phyloP scores from a whole-genome alignment of 2,797 vertebrate species.

The Chelon labrosus region DNA sequence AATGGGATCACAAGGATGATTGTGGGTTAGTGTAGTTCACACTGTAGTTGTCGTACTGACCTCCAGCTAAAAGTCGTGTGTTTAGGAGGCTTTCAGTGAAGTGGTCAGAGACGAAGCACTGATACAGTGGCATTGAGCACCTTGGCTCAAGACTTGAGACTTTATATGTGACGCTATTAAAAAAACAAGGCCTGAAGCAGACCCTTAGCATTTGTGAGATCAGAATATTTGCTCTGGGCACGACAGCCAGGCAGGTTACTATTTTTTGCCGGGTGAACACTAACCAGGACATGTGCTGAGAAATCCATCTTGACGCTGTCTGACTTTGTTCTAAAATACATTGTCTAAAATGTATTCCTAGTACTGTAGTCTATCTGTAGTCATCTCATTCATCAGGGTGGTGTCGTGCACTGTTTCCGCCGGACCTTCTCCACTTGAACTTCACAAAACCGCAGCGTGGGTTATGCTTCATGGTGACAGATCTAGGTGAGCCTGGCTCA shows the following conservation, averaged over 20 bases:
- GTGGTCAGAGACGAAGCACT: slow-evolving; percentile 5
- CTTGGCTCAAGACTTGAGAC: background rate
- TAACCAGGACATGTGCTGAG: slow-evolving; percentile 4
- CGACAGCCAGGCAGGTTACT: background rate
- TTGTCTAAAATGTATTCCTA: background rate
- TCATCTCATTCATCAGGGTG: background rate
- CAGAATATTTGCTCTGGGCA: slow-evolving; percentile 1
- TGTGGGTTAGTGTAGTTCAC: background rate
- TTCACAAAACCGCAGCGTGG: background rate
- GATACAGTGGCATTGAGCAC: background rate
- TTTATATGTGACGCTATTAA: slow-evolving; percentile 10
- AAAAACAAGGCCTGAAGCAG: slow-evolving; percentile 4
- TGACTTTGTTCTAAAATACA: no score
- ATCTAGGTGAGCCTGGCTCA: slow-evolving; percentile 28
- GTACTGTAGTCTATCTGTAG: background rate
- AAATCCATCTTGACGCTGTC: background rate
- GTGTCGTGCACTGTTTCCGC: background rate
- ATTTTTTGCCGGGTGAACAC: slow-evolving; percentile 14
- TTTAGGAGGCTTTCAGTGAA: slow-evolving; percentile 9
- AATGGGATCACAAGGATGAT: background rate
- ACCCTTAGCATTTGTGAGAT: background rate
- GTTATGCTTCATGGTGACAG: slow-evolving; percentile 26
- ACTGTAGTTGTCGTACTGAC: background rate
- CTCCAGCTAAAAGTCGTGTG: background rate
- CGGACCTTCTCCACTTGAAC: background rate